phyloP scores from a whole-genome alignment of 2,113 vertebrate species.

The Notiomystis cincta region DNA sequence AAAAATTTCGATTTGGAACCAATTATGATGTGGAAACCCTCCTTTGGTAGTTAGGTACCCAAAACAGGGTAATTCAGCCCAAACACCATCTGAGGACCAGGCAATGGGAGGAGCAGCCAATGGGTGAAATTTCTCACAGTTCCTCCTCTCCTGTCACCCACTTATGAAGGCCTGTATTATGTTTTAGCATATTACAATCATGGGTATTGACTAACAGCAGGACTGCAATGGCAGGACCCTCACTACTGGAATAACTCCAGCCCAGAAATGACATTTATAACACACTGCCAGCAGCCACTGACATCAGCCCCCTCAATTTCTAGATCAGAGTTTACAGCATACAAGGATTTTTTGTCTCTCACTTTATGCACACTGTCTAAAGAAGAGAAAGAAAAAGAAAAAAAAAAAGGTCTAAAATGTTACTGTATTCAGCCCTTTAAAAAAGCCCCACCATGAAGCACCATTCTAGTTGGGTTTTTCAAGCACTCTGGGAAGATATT shows the following conservation, averaged over 20 bases:
- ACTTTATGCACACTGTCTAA: constrained; percentile 15
- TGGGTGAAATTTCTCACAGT: background rate
- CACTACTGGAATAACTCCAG: background rate
- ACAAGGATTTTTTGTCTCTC: constrained; percentile 49
- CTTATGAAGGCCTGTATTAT: background rate
- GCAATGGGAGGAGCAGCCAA: background rate
- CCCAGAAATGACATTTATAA: constrained; percentile 18
- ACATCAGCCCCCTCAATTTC: constrained; percentile 26
- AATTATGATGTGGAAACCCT: background rate
- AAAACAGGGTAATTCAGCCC: background rate
- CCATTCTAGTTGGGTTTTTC: background rate
- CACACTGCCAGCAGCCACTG: background rate
- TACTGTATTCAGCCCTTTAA: background rate
- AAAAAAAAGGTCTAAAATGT: background rate
- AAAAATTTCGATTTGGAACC: background rate
- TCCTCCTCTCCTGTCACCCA: background rate
- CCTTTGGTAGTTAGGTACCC: background rate
- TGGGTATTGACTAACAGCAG: accelerated
- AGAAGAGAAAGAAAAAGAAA: background rate
- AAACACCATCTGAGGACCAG: background rate
- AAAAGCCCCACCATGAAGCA: background rate
- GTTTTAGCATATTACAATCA: background rate
- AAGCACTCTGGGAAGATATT: background rate
- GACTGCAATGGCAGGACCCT: background rate
- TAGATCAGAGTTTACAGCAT: constrained; percentile 33